Evolutionary conservation across 2,888 invertebrate genomes (phyloP), one percentile per base, ranked within the genome.

Genomic region (Stomorhina lunata): DNA sequence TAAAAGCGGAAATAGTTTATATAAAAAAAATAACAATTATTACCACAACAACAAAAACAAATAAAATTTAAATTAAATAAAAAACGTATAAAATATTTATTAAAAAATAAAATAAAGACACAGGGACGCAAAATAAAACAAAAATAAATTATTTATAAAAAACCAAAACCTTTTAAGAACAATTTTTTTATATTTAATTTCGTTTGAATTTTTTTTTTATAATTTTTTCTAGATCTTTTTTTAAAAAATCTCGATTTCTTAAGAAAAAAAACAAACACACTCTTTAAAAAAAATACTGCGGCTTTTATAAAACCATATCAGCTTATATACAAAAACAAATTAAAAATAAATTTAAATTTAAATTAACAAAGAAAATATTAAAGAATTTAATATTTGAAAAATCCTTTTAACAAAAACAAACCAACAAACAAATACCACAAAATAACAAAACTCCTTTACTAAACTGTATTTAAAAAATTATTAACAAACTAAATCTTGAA

Each of bases 261-360:
- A 75, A 73, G 45, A 45, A 71, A 76, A 72, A 75, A 68, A 75
- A n/a, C n/a, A 69, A 65, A 79, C 40, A 80, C 40, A 85, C 80
- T 84, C 53, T 61, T 77, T 53, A 57, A 69, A 82, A 83, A 75
- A 84, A 79, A 83, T 84, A 84, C 85, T 85, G 85, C 86, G 85
- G 85, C 87, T 87, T 86, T 85, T 86, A 85, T 85, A 85, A 82
- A 86, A 86, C 86, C 87, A 87, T 87, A 87, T 87, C 87, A 87
- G 85, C 86, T 85, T 85, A 85, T 83, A 86, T 81, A 83, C 83
- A 71, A 83, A 81, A 78, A 78, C 34, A 63, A 72, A 78, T 65
- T 78, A 72, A 57, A 72, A 83, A 79, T 84, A 71, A 84, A 82
- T 77, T 81, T 83, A 84, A 43, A 83, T 12, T 22, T 20, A 50